phyloP scores from a whole-genome alignment of 2,113 vertebrate genomes.

The Tetraodon nigroviridis region DNA sequence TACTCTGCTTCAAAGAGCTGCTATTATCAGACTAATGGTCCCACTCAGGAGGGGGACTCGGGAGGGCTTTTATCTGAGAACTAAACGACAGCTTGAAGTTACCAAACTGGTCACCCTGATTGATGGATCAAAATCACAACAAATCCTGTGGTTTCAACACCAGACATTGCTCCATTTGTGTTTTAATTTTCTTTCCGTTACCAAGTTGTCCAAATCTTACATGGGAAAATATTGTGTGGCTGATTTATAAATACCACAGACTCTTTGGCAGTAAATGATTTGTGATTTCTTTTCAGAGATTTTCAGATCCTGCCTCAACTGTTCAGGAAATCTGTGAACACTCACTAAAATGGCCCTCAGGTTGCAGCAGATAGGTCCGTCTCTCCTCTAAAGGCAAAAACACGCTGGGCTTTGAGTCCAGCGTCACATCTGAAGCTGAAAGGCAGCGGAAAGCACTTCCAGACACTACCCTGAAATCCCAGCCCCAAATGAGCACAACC shows the following conservation, averaged over 20 bases:
- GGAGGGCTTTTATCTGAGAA: constrained; percentile 52
- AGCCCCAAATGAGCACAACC: constrained; percentile 15
- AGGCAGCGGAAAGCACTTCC: constrained; percentile 21
- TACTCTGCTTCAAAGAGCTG: constrained; percentile 56
- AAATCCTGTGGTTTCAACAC: background rate
- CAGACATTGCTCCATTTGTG: background rate
- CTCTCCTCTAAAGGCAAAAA: background rate
- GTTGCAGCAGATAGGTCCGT: background rate
- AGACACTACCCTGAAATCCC: constrained; percentile 8
- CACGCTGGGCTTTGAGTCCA: constrained; percentile 3
- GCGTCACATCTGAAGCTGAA: constrained; percentile 1
- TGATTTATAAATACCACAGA: too few species aligned
- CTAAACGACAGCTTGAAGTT: constrained; percentile 30
- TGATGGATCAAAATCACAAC: background rate
- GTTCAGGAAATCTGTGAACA: too few species aligned
- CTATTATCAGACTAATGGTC: constrained; percentile 49
- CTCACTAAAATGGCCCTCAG: too few species aligned
- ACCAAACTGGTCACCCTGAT: background rate
- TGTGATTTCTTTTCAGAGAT: background rate
- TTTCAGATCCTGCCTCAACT: too few species aligned
- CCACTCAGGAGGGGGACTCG: constrained; percentile 26
- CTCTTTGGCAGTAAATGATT: background rate
- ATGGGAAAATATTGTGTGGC: background rate
- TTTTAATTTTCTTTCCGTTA: background rate
- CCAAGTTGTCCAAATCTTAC: background rate